A percentile compares a stretch with the other conserved stretches of the same genome.
These are phyloP conservation scores for Limosa lapponica DNA, from an alignment of 2,797 vertebrate species.

Conservation along the genomic window DNA sequence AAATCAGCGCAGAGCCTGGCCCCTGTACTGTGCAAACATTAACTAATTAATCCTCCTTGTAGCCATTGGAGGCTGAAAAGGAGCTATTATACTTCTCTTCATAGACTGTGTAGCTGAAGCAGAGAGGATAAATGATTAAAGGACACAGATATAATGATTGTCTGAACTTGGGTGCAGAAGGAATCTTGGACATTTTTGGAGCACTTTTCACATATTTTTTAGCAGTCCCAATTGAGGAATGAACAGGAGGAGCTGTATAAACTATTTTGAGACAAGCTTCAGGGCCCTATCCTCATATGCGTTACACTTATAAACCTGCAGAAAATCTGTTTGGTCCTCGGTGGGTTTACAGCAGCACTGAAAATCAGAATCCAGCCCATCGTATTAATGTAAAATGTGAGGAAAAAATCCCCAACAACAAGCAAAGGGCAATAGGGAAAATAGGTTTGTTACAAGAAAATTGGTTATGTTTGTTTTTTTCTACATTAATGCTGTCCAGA, in stretches of 20 bases:
- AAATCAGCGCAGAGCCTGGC: conserved; percentile 22
- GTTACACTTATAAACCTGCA: background rate
- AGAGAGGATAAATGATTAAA: conserved; percentile 13
- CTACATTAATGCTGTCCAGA: conserved; percentile 37
- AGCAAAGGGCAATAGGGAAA: conserved; percentile 18
- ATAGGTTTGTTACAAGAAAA: conserved; percentile 46
- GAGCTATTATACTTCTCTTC: background rate
- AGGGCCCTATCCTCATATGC: background rate
- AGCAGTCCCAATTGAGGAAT: background rate
- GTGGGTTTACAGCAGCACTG: background rate
- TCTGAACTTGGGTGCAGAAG: background rate
- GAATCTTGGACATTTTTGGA: background rate
- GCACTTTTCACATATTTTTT: background rate
- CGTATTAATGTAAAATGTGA: background rate
- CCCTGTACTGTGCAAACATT: conserved; percentile 39
- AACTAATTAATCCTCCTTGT: conserved; percentile 54
- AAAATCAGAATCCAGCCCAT: background rate
- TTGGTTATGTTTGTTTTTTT: conserved; percentile 33
- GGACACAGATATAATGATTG: background rate
- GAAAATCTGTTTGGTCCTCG: background rate
- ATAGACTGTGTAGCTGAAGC: background rate
- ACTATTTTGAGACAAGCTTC: background rate
- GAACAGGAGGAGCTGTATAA: background rate
- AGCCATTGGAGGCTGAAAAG: background rate
- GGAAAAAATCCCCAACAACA: background rate